phyloP scores from a whole-genome alignment of 2,113 vertebrate species.

The Xiphophorus couchianus region DNA sequence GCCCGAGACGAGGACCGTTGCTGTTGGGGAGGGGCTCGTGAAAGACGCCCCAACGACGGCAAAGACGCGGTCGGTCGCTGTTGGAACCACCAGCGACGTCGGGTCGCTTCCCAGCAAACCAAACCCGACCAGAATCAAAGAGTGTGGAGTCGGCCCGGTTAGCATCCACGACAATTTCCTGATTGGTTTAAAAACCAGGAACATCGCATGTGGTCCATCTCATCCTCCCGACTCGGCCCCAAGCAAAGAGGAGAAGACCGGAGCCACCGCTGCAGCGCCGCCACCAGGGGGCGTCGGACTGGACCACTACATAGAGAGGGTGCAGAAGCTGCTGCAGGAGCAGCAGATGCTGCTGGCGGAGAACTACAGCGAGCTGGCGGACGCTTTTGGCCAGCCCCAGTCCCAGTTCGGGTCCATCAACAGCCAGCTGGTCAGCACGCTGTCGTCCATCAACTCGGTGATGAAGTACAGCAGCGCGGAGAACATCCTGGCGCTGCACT shows the following conservation, averaged over 20 bases:
- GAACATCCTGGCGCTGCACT: slow-evolving; percentile 76
- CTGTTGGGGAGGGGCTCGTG: slow-evolving; percentile 90
- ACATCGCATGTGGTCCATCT: slow-evolving; percentile 91
- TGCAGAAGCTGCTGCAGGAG: slow-evolving; percentile 93
- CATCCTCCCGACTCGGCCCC: slow-evolving; percentile 29
- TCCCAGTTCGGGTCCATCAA: slow-evolving; percentile 94
- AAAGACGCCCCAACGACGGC: slow-evolving; percentile 80
- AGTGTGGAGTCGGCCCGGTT: slow-evolving; percentile 86
- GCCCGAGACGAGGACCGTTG: slow-evolving; percentile 83
- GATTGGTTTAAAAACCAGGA: slow-evolving; percentile 92
- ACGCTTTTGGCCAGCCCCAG: slow-evolving; percentile 92
- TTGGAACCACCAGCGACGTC: slow-evolving; percentile 84
- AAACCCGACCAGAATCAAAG: slow-evolving; percentile 86
- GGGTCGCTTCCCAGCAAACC: slow-evolving; percentile 71
- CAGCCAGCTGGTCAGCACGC: slow-evolving; percentile 92
- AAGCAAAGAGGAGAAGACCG: background rate
- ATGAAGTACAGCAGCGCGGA: slow-evolving; percentile 89
- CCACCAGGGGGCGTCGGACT: slow-evolving; percentile 77
- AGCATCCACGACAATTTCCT: slow-evolving; percentile 89
- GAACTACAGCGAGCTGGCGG: slow-evolving; percentile 94
- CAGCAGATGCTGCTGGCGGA: slow-evolving; percentile 94
- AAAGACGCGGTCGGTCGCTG: slow-evolving; percentile 87
- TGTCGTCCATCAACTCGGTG: slow-evolving; percentile 91
- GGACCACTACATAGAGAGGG: slow-evolving; percentile 93
- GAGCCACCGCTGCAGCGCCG: background rate